Percentiles rank a stretch among this genome's conserved stretches.
Conservation (phyloP, 2,113 vertebrate species). For the Corydoras sp. region DNA sequence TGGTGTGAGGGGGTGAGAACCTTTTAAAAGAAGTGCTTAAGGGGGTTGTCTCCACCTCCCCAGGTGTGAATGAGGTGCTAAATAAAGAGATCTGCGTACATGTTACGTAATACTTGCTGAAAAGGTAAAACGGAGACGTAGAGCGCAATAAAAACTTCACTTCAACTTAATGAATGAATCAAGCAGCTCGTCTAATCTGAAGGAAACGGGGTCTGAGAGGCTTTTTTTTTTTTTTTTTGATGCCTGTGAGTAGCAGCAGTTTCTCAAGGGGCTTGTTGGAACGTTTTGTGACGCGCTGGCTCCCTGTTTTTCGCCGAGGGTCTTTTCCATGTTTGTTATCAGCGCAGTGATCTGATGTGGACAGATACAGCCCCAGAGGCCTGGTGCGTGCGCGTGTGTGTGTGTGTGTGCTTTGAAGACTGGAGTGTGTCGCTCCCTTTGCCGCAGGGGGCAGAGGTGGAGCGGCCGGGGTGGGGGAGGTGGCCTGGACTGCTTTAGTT, state of each 20-base stretch:
- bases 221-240: constrained; percentile 5
- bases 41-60: neutral
- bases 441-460: constrained; percentile 39
- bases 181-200: neutral
- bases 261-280: neutral
- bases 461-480: constrained; percentile 25
- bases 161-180: neutral
- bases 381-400: constrained; percentile 27
- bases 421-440: constrained; percentile 49
- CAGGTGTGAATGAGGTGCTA: constrained; percentile 29
- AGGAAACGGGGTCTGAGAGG: neutral
- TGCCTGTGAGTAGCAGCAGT: neutral
- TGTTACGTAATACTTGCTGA: no score
- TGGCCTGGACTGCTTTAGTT: constrained; percentile 60
- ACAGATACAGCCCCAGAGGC: constrained; percentile 49
- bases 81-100: neutral
- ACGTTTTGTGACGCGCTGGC: constrained; percentile 13
- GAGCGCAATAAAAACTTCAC: no score
- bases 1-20: constrained; percentile 17
- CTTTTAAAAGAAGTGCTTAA: constrained; percentile 5
- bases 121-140: no score
- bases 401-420: constrained; percentile 45
- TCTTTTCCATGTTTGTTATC: constrained; percentile 42
- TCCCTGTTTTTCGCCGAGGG: constrained; percentile 11
- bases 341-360: constrained; percentile 45